phyloP scores from a whole-genome alignment of 2,113 vertebrate species.

The Gracilinanus agilis region DNA sequence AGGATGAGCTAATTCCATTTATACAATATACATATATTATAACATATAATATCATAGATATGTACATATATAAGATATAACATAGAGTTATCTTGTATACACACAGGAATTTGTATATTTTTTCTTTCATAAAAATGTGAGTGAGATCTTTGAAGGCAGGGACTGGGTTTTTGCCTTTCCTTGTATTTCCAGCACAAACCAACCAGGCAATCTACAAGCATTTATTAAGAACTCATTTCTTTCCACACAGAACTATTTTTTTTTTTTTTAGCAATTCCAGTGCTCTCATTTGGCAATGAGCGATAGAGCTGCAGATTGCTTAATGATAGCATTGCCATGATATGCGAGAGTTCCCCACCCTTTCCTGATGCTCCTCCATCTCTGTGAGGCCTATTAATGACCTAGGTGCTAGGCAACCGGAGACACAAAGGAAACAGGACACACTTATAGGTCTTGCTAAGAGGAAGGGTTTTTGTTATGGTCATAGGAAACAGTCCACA shows the following conservation, averaged over 20 bases:
- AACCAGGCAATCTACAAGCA: too few relatives aligned
- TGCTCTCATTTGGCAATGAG: neutral
- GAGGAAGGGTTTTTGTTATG: too few relatives aligned
- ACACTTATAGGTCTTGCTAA: too few relatives aligned
- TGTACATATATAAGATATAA: too few relatives aligned
- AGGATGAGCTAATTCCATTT: too few relatives aligned
- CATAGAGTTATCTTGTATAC: neutral
- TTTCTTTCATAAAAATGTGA: neutral
- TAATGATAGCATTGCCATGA: slow-evolving; percentile 47
- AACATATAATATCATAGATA: too few relatives aligned
- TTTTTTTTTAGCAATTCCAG: neutral
- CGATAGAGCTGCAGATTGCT: slow-evolving; percentile 9
- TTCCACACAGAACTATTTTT: neutral
- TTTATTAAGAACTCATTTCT: slow-evolving; percentile 12
- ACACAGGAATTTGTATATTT: neutral
- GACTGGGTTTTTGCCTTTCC: neutral
- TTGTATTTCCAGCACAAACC: neutral
- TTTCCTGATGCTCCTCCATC: neutral
- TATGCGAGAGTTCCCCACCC: neutral
- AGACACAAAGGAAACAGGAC: too few relatives aligned
- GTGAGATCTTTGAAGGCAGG: neutral
- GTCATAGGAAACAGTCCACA: too few relatives aligned
- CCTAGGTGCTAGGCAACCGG: neutral
- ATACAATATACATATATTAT: too few relatives aligned
- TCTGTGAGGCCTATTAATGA: slow-evolving; percentile 21